Conservation (phyloP, 2,888 invertebrate species). For the Chrysolina oricalcia region DNA sequence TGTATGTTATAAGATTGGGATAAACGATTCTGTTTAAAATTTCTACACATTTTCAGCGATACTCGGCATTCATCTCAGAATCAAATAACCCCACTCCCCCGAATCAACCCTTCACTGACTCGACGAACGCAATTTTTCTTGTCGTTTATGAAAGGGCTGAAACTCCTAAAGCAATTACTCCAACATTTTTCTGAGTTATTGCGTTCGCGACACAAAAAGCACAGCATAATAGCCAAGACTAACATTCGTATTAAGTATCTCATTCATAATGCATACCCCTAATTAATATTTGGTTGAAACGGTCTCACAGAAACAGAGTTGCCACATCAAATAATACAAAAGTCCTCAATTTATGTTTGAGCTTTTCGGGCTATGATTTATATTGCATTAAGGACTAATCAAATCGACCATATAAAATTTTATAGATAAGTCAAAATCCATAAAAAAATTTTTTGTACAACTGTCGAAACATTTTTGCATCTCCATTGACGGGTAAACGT, state of each 20-base stretch:
- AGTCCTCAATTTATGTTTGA: background rate
- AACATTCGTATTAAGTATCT: conserved; percentile 17
- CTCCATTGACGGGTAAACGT: too few relatives aligned
- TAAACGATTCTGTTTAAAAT: background rate
- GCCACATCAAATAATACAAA: background rate
- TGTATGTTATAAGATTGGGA: too few relatives aligned
- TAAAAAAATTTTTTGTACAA: too few relatives aligned
- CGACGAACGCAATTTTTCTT: background rate
- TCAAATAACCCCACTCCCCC: background rate
- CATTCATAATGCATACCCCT: conserved; percentile 1
- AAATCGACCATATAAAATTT: too few relatives aligned
- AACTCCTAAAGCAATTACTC: background rate
- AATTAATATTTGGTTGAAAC: background rate
- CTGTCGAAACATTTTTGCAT: too few relatives aligned
- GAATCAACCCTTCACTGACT: background rate
- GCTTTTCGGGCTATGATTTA: too few relatives aligned
- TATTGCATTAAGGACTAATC: too few relatives aligned
- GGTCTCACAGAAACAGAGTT: background rate
- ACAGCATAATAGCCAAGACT: conserved; percentile 10
- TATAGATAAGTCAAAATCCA: too few relatives aligned
- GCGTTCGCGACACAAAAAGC: conserved; percentile 14
- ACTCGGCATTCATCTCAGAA: background rate
- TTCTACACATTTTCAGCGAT: background rate
- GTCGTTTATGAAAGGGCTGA: background rate
- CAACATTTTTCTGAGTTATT: conserved; percentile 3